Conservation (phyloP, 1,140 invertebrate genomes). For the Tetraneura akinire region DNA sequence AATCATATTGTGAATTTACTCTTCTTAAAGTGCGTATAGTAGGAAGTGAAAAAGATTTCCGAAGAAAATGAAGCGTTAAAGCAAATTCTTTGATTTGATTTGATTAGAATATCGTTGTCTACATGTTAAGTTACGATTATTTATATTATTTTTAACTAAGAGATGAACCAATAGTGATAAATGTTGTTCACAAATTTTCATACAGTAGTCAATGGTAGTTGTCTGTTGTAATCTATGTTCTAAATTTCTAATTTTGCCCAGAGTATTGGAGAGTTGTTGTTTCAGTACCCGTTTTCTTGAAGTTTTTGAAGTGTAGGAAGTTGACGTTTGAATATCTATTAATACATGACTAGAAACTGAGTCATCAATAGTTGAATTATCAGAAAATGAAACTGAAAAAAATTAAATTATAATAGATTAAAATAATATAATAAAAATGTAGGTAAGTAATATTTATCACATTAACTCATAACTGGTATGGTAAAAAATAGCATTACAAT, state of each 20-base stretch:
- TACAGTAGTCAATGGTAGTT: background rate
- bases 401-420: too few relatives aligned
- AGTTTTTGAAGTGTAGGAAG: background rate
- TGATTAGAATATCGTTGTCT: background rate
- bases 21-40: constrained; percentile 10
- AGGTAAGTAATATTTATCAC: too few relatives aligned
- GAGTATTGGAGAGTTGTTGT: background rate
- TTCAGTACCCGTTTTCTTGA: constrained; percentile 11
- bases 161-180: constrained; percentile 1
- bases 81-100: constrained; percentile 12
- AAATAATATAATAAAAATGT: too few relatives aligned
- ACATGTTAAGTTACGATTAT: background rate
- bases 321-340: background rate
- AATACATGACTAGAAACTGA: too few relatives aligned
- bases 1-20: constrained; percentile 23
- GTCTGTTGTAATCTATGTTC: background rate
- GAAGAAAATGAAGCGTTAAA: background rate
- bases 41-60: constrained; percentile 6
- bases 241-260: background rate
- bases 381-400: too few relatives aligned
- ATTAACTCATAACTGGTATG: too few relatives aligned
- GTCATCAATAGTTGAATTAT: too few relatives aligned
- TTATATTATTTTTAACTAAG: constrained; percentile 17
- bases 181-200: constrained; percentile 30
- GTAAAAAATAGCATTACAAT: too few relatives aligned